Conservation (phyloP, 2,797 vertebrate genomes). For the Phalanger gymnotis region DNA sequence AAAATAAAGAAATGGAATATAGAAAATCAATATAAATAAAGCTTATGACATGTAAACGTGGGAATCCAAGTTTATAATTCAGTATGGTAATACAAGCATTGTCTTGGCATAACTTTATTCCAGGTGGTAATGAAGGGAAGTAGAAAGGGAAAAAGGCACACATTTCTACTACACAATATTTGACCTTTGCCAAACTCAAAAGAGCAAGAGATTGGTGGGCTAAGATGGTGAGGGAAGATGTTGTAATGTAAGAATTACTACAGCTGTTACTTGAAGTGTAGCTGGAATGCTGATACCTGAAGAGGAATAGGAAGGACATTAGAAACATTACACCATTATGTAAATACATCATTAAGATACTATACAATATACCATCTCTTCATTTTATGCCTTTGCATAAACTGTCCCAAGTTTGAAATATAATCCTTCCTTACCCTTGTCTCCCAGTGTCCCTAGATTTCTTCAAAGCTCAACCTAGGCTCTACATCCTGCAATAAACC, state of each 20-base stretch:
- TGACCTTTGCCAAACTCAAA: background rate
- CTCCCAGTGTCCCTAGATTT: background rate
- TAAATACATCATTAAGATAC: background rate
- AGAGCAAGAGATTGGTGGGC: background rate
- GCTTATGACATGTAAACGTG: background rate
- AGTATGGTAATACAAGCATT: background rate
- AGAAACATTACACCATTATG: background rate
- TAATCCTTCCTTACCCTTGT: background rate
- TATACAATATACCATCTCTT: background rate
- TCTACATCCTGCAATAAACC: background rate
- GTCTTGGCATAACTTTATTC: background rate
- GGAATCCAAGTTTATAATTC: background rate
- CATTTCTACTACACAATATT: background rate
- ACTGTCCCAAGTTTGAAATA: background rate
- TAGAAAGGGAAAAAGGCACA: background rate
- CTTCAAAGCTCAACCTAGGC: background rate
- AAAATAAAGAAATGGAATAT: background rate
- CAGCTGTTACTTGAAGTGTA: background rate
- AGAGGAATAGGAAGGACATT: background rate
- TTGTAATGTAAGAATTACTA: background rate
- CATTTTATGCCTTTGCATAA: background rate
- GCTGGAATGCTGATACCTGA: background rate
- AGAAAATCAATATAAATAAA: background rate
- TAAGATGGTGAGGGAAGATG: background rate
- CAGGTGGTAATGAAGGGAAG: background rate